phyloP scores from a whole-genome alignment of 2,888 invertebrate genomes.

The Leucophenga montana region DNA sequence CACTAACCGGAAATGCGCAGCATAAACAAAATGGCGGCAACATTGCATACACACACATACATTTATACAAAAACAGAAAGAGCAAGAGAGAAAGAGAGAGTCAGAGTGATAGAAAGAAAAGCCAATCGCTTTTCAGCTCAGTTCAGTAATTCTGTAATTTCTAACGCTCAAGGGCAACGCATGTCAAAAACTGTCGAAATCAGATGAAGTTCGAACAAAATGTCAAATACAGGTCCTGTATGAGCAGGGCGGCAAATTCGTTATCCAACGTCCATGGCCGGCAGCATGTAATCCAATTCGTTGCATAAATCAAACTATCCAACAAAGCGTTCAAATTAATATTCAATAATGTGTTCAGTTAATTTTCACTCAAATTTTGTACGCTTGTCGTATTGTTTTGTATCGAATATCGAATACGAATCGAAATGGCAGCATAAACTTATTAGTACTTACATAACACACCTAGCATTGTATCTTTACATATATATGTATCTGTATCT shows the following conservation, averaged over 20 bases:
- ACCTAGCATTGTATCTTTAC: too few species aligned
- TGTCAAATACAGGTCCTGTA: too few species aligned
- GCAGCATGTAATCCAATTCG: slow-evolving; percentile 22
- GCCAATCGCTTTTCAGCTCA: not conserved
- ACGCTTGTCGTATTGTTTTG: too few species aligned
- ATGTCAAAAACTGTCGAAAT: slow-evolving; percentile 37
- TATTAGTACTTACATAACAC: too few species aligned
- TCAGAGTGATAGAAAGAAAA: too few species aligned
- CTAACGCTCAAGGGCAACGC: slow-evolving; percentile 29
- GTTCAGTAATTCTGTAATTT: slow-evolving; percentile 19
- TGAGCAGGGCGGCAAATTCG: too few species aligned
- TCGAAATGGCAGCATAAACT: too few species aligned
- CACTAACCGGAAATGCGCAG: slow-evolving; percentile 43
- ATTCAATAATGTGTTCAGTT: slow-evolving; percentile 54
- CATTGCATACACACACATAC: slow-evolving; percentile 7
- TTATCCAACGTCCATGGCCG: too few species aligned
- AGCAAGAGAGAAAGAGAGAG: not conserved
- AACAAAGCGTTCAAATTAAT: slow-evolving; percentile 49
- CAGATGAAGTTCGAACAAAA: not conserved
- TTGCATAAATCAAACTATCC: slow-evolving; percentile 2
- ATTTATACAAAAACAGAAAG: not conserved
- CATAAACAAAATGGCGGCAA: slow-evolving; percentile 56
- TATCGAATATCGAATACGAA: too few species aligned
- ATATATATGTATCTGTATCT: too few species aligned
- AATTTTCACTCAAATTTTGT: slow-evolving; percentile 35